A percentile compares a stretch with the other conserved stretches of the same genome.
These are phyloP conservation scores for Atta texana DNA, from an alignment of 1,140 invertebrate genomes.

Conservation along the genomic window DNA sequence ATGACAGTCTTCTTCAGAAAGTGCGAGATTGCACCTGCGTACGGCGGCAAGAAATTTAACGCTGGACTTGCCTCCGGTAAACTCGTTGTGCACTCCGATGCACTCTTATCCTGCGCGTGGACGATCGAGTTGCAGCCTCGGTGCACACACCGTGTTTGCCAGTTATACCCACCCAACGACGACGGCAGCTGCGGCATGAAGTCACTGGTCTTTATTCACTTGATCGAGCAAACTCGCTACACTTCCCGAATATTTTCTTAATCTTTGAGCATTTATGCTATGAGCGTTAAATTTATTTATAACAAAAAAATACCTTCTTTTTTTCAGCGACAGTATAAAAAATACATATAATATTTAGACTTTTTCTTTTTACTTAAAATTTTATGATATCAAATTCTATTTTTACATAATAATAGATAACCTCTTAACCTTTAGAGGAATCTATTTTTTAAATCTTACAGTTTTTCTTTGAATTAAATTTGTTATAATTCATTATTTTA, in stretches of 20 bases:
- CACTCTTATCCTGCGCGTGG: slow-evolving; percentile 31
- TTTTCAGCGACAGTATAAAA: background rate
- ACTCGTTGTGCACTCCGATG: slow-evolving; percentile 34
- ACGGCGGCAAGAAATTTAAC: slow-evolving; percentile 23
- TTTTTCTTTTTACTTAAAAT: background rate
- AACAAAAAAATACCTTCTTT: background rate
- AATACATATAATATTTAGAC: no score
- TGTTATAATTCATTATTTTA: no score
- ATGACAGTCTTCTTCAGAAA: background rate
- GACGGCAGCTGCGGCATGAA: slow-evolving; percentile 7
- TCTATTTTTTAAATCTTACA: no score
- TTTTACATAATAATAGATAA: background rate
- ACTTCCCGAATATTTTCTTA: slow-evolving; percentile 49
- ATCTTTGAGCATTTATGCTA: background rate
- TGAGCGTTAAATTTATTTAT: background rate
- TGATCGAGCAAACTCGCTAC: background rate
- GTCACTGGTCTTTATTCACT: slow-evolving; percentile 36
- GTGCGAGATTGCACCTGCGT: background rate
- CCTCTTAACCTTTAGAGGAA: no score
- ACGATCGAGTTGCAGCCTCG: slow-evolving; percentile 15
- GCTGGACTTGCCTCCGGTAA: slow-evolving; percentile 16
- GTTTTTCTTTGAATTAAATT: no score
- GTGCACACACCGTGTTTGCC: slow-evolving; percentile 26
- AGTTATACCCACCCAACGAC: background rate
- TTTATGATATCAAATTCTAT: background rate